phyloP scores from a whole-genome alignment of 2,113 vertebrate species.

The Tyrannus savana region DNA sequence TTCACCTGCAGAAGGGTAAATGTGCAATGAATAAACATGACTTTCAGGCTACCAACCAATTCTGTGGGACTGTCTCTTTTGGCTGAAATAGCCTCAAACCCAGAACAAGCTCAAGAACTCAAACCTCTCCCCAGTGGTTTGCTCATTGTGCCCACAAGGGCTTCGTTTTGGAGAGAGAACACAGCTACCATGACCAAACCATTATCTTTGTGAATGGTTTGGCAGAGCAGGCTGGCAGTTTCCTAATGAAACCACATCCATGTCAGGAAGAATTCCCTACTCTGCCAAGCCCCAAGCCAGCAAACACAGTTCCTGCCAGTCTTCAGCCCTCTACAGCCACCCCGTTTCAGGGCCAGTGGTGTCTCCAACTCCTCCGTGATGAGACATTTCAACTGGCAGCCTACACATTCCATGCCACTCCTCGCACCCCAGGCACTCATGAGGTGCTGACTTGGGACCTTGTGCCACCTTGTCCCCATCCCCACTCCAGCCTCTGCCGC shows the following conservation, averaged over 20 bases:
- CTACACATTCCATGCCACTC: not conserved
- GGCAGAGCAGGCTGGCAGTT: not conserved
- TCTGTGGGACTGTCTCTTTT: not conserved
- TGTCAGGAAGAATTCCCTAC: not conserved
- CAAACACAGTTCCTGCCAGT: not conserved
- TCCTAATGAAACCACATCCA: not conserved
- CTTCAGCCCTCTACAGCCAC: no score
- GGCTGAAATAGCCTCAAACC: not conserved
- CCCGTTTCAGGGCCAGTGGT: rapidly evolving
- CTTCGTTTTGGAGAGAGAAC: not conserved
- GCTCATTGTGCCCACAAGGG: rapidly evolving
- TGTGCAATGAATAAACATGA: rapidly evolving
- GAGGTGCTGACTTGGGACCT: rapidly evolving
- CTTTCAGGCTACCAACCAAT: not conserved
- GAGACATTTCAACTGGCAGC: not conserved
- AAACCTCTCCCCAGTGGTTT: not conserved
- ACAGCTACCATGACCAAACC: not conserved
- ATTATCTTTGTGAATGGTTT: no score
- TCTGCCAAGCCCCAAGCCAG: not conserved
- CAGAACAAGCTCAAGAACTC: not conserved
- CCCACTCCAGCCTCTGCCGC: no score
- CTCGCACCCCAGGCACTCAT: not conserved
- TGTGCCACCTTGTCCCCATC: rapidly evolving
- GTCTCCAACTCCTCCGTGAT: rapidly evolving
- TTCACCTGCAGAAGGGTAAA: not conserved